phyloP scores from a whole-genome alignment of 2,888 invertebrate species.

The Stenurella melanura region DNA sequence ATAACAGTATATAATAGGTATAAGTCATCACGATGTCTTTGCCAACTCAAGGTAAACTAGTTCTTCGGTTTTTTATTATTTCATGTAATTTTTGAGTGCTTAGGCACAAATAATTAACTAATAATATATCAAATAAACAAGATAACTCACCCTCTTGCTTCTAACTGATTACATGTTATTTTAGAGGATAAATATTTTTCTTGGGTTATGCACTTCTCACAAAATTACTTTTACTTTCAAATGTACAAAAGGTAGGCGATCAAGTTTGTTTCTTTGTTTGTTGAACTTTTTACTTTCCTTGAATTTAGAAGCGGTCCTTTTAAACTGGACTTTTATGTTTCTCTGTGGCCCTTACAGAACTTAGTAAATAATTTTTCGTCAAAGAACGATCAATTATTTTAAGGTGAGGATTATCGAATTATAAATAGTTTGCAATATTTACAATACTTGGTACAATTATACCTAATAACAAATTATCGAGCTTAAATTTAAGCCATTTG shows the following conservation, averaged over 20 bases:
- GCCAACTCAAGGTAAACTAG: constrained; percentile 72
- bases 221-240: constrained; percentile 71
- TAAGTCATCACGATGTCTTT: constrained; percentile 66
- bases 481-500: constrained; percentile 10
- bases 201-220: constrained; percentile 44
- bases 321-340: constrained; percentile 13
- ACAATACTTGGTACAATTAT: not conserved
- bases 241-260: constrained; percentile 68
- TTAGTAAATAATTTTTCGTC: constrained; percentile 45
- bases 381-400: constrained; percentile 52
- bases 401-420: constrained; percentile 50
- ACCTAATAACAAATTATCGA: constrained; percentile 4
- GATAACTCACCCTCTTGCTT: constrained; percentile 49
- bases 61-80: constrained; percentile 60
- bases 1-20: constrained; percentile 46
- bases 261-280: constrained; percentile 70
- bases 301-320: constrained; percentile 48
- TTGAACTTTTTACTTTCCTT: constrained; percentile 66
- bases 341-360: constrained; percentile 25
- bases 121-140: constrained; percentile 29
- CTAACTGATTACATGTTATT: constrained; percentile 46
- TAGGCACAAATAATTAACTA: constrained; percentile 25
- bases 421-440: constrained; percentile 21
- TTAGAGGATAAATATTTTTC: constrained; percentile 36
- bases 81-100: constrained; percentile 31